phyloP scores from a whole-genome alignment of 1,140 invertebrate genomes.

The Eurytemora carolleeae region DNA sequence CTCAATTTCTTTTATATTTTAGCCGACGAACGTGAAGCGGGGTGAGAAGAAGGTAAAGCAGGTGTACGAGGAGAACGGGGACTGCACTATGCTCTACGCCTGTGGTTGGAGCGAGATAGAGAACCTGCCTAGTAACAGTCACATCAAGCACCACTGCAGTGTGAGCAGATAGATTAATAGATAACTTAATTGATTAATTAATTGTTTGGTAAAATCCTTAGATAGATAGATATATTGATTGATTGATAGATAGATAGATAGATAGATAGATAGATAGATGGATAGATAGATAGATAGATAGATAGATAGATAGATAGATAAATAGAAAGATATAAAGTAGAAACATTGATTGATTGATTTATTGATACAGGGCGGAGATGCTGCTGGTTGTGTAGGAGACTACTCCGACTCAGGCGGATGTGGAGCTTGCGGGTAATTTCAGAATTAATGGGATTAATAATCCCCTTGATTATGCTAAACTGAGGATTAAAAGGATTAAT shows the following conservation, averaged over 20 bases:
- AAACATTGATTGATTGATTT: no score
- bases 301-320: background rate
- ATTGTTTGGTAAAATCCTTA: background rate
- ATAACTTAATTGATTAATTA: no score
- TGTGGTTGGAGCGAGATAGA: background rate
- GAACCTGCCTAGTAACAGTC: background rate
- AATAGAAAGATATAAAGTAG: background rate
- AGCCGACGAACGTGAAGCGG: background rate
- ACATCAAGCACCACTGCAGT: background rate
- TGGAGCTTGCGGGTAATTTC: no score
- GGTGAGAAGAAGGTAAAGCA: background rate
- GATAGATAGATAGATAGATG: background rate
- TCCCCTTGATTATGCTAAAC: no score
- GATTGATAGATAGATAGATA: background rate
- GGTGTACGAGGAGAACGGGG: background rate
- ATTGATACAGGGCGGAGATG: no score
- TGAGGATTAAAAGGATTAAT: no score
- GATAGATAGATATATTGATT: background rate
- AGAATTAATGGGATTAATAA: no score
- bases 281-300: background rate
- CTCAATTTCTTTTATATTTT: no score
- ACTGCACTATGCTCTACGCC: background rate
- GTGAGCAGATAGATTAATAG: background rate
- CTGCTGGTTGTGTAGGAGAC: no score
- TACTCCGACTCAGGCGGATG: no score